Base-by-base conservation (phyloP, 2,797 vertebrate species). In the Menidia menidia region DNA sequence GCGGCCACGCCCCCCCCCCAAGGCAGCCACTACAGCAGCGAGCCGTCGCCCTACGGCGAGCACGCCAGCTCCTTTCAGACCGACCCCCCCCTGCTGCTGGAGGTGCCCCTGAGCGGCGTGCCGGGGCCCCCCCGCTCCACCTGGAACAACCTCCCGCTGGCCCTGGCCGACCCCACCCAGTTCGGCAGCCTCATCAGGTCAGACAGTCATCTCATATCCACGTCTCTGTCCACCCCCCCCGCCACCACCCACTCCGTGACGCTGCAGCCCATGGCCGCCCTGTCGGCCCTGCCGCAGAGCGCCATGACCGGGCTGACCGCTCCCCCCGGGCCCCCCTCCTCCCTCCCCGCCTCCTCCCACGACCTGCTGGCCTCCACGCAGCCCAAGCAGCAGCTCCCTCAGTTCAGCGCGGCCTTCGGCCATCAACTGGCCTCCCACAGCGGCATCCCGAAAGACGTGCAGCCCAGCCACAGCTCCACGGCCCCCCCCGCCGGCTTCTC, bases 401-500 rank as follows among this genome's bases (percentile, higher is more conserved):
- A 99, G 92, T 99, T 99, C 95, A 99, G 97, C 59, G 96, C 98
- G 44, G 97, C 96, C 94, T 99, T 99, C 0, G 98, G 98, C 92
- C 97, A 98, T 92, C 98, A 99, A 91, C 91, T 99, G 95, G 96
- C 95, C 92, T 95, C 97, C 78, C 98, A 99, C 93, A 99, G 98
- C 83, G 98, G 98, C 93, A 98, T 99, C 92, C 98, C 98, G 64
- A 99, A 99, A 94, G 98, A 99, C 89, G 95, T 99, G 91, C 98
- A 99, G 94, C 98, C 98, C 89, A 99, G 96, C 95, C 98, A 99
- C 96, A 99, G 98, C 90, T 99, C 98, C 65, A 98, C 96, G 73
- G 98, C 97, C 44, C 97, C 98, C 84, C 98, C 98, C 43, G 96
- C 97, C 75, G 97, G 97, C 92, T 98, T 97, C 82, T 94, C 97